A percentile compares a stretch with the other conserved stretches of the same genome.
phyloP scores from a whole-genome alignment of 2,113 vertebrate species.

The Nerophis ophidion region DNA sequence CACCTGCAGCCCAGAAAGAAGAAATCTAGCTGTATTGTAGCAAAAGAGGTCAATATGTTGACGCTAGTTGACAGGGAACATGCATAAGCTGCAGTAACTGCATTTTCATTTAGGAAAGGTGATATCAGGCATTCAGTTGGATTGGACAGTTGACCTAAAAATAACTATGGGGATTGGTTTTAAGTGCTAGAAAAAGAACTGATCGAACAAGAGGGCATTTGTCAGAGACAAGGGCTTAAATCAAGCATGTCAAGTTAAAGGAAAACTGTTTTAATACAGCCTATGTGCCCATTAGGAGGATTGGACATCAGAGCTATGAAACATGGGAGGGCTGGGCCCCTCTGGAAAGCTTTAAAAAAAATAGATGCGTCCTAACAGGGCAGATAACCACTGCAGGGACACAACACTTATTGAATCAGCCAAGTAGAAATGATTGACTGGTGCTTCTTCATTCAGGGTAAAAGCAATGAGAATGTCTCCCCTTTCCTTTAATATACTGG shows the following conservation, averaged over 20 bases:
- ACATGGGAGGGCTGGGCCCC: slow-evolving; percentile 41
- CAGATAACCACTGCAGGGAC: slow-evolving; percentile 56
- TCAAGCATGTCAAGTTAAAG: slow-evolving; percentile 34
- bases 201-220: slow-evolving; percentile 24
- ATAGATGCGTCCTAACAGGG: slow-evolving; percentile 57
- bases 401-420: slow-evolving; percentile 64
- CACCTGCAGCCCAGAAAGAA: slow-evolving; percentile 47
- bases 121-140: not conserved
- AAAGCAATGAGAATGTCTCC: slow-evolving; percentile 43
- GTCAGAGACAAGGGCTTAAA: slow-evolving; percentile 38
- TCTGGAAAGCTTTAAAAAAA: slow-evolving; percentile 55
- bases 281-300: slow-evolving; percentile 56
- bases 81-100: slow-evolving; percentile 2
- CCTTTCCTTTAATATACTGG: slow-evolving; percentile 54
- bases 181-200: slow-evolving; percentile 18
- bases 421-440: slow-evolving; percentile 64
- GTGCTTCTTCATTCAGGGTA: slow-evolving; percentile 53
- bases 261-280: slow-evolving; percentile 39
- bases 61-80: slow-evolving; percentile 8
- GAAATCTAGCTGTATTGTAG: slow-evolving; percentile 27
- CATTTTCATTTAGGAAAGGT: slow-evolving; percentile 3
- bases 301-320: slow-evolving; percentile 57
- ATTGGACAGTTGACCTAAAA: slow-evolving; percentile 3
- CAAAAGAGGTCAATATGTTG: slow-evolving; percentile 24
- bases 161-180: slow-evolving; percentile 10